These are phyloP conservation scores for Eupeodes latifasciatus DNA, from an alignment of 2,888 invertebrate genomes.

Conservation along the genomic window DNA sequence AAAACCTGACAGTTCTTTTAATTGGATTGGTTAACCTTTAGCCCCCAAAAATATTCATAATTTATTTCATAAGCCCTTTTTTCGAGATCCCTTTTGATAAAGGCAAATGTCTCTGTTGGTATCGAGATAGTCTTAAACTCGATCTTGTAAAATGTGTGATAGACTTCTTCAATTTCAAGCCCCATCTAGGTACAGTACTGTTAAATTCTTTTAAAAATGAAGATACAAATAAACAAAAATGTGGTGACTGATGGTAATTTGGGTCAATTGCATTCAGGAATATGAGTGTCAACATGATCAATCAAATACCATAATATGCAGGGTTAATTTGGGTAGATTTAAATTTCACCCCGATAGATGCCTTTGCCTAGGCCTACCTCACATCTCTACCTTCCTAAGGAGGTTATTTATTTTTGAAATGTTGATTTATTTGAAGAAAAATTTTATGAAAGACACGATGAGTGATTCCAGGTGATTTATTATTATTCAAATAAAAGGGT, in stretches of 20 bases:
- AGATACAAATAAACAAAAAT: neutral
- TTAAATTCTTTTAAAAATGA: slow-evolving; percentile 2
- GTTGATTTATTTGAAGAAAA: slow-evolving; percentile 32
- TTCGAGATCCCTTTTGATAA: neutral
- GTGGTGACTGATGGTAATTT: slow-evolving; percentile 50
- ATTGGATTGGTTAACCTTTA: slow-evolving; percentile 65
- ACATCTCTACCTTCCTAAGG: too few species aligned
- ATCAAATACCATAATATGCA: slow-evolving; percentile 40
- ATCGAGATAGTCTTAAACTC: slow-evolving; percentile 11
- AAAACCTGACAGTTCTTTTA: slow-evolving; percentile 35
- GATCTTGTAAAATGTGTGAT: slow-evolving; percentile 32
- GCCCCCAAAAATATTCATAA: slow-evolving; percentile 20
- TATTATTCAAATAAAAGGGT: slow-evolving; percentile 63
- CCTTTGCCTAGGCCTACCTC: neutral
- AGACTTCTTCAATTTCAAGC: slow-evolving; percentile 17
- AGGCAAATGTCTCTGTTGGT: neutral
- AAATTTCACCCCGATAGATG: slow-evolving; percentile 28
- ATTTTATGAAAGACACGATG: slow-evolving; percentile 36
- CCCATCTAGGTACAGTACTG: neutral
- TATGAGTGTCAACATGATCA: slow-evolving; percentile 48
- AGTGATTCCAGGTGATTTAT: slow-evolving; percentile 65
- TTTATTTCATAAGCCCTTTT: neutral
- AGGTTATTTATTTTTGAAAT: neutral
- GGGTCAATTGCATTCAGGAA: slow-evolving; percentile 63
- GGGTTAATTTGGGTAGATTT: slow-evolving; percentile 10